Base-by-base conservation (phyloP, 2,797 vertebrate species). In the Geotrypetes seraphini region DNA sequence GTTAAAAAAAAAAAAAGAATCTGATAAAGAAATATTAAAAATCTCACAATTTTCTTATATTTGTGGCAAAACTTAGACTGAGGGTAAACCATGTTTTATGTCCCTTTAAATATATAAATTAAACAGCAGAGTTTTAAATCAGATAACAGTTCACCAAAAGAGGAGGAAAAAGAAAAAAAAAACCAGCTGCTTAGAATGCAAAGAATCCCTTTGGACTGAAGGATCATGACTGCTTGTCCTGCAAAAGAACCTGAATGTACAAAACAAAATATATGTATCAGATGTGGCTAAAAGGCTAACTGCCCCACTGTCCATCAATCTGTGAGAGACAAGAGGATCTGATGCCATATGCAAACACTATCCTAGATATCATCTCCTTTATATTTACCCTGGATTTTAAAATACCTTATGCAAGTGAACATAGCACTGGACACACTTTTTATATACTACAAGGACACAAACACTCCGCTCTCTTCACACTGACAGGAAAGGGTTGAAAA, bases 111-210 rank as follows among this genome's bases (percentile, higher is more conserved):
- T 61, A 69, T 54, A 55, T 72, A 76, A 27, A 72, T 74, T 74
- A 70, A 44, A 75, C 72, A 77, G 71, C 74, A 74, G 50, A 64
- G 50, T 35, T 71, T 76, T n/a, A 75, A 67, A 77, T 83, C 71
- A 76, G 53, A 76, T 71, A 76, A 59, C 4, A 20, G 26, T 40
- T 59, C 54, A 69, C 53, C 69, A 58, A 53, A 43, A 64, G 42
- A 44, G 32, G 39, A 46, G n/a, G 26, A 34, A 29, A 21, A 70
- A 54, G 36, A 28, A 52, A 72, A 66, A 71, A 42, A 53, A 60
- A 78, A 68, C 66, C 51, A 60, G 56, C 47, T 63, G 47, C 53
- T 72, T 49, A 18, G 25, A 50, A 73, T 50, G 59, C 52, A 57
- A 39, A 50, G 53, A 38, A 16, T 43, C 28, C 44, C 5, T 21